These are phyloP conservation scores for Siniperca chuatsi DNA, from an alignment of 2,113 vertebrate species.

Conservation along the genomic window DNA sequence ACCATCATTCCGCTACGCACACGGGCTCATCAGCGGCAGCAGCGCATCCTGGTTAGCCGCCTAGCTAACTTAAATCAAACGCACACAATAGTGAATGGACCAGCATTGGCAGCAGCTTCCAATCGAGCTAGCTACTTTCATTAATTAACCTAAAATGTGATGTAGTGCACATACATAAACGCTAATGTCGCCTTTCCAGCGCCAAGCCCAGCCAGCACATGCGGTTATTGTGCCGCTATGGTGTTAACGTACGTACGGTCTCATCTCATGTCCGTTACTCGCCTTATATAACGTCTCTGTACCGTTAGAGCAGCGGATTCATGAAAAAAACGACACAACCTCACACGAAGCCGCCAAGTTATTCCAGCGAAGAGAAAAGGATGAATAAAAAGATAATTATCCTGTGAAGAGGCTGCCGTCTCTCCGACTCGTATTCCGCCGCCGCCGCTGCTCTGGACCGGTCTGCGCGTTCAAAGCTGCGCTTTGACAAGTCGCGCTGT, in stretches of 20 bases:
- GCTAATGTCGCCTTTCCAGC: conserved; percentile 1
- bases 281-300: conserved; percentile 64
- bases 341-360: background rate
- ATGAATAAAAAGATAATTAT: conserved; percentile 16
- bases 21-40: conserved; percentile 47
- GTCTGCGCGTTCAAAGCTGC: conserved; percentile 32
- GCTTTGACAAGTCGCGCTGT: conserved; percentile 49
- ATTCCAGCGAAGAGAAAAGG: conserved; percentile 18
- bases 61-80: conserved; percentile 60
- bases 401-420: background rate
- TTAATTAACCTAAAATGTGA: conserved; percentile 14
- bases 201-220: conserved; percentile 42
- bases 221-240: conserved; percentile 42
- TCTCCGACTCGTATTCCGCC: background rate
- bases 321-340: background rate
- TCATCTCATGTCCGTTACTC: conserved; percentile 68
- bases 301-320: conserved; percentile 5
- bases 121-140: background rate
- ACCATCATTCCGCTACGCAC: conserved; percentile 63
- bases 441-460: background rate
- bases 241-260: conserved; percentile 13
- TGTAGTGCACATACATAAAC: background rate
- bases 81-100: conserved; percentile 33
- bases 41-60: conserved; percentile 65
- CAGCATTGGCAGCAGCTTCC: conserved; percentile 40